Evolutionary conservation across 2,797 vertebrate species (phyloP).

Genomic region (Urosaurus nigricauda): DNA sequence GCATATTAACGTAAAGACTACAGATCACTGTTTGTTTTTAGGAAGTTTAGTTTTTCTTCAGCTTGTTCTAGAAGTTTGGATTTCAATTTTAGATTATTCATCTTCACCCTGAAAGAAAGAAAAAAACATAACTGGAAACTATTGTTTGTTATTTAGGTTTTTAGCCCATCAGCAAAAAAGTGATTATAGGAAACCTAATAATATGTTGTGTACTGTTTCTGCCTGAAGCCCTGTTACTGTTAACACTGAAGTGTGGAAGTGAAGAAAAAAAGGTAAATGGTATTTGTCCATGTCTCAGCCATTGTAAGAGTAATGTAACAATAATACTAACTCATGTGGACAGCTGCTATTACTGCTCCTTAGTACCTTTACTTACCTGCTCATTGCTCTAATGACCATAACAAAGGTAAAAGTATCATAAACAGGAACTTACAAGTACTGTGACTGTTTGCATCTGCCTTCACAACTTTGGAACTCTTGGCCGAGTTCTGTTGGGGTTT

Average conservation of each 20-base stretch:
- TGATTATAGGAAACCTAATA: neutral
- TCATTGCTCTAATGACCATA: conserved; percentile 43
- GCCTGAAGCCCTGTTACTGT: neutral
- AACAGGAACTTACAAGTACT: conserved; percentile 80
- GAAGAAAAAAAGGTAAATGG: no score
- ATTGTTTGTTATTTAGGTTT: conserved; percentile 12
- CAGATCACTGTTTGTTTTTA: conserved; percentile 24
- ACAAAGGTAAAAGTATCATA: conserved; percentile 30
- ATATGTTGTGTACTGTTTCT: neutral
- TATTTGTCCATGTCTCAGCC: neutral
- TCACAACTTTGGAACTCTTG: conserved; percentile 85
- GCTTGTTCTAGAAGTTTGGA: neutral
- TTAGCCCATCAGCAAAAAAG: conserved; percentile 19
- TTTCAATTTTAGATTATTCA: neutral
- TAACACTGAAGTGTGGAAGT: neutral
- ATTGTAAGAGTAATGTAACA: neutral
- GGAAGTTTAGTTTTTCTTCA: neutral
- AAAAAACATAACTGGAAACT: conserved; percentile 35
- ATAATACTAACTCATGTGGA: conserved; percentile 2
- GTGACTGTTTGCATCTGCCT: conserved; percentile 81
- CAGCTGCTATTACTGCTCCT: conserved; percentile 49
- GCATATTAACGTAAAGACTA: conserved; percentile 38
- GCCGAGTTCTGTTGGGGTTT: conserved; percentile 81
- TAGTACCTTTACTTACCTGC: conserved; percentile 52
- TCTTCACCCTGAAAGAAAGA: conserved; percentile 70